Evolutionary conservation across 2,797 vertebrate species (phyloP).

Genomic region (Pelobates cultripes): DNA sequence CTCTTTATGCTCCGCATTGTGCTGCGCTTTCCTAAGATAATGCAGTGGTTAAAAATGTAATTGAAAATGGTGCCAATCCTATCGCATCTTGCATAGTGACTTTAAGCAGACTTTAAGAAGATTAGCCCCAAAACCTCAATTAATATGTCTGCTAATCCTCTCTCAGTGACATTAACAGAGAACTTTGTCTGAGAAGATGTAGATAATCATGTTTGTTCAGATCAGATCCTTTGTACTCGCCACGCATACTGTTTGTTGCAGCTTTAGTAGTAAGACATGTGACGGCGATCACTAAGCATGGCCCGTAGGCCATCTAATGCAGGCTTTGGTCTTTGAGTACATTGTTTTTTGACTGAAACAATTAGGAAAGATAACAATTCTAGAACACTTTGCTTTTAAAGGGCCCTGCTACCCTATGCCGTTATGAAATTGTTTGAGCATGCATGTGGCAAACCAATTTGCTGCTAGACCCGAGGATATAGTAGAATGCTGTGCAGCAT

Average conservation of each 20-base stretch:
- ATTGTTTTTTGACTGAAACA: too few relatives aligned
- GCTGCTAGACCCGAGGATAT: too few relatives aligned
- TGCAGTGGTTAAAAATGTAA: background rate
- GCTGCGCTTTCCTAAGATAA: background rate
- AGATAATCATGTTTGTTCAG: constrained; percentile 38
- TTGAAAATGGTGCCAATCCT: constrained; percentile 10
- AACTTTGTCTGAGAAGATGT: constrained; percentile 11
- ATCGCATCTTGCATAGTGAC: constrained; percentile 17
- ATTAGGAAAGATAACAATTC: too few relatives aligned
- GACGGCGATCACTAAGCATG: too few relatives aligned
- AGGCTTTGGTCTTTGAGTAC: too few relatives aligned
- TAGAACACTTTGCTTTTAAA: too few relatives aligned
- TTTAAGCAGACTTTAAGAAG: constrained; percentile 43
- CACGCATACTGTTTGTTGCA: background rate
- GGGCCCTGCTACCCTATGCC: too few relatives aligned
- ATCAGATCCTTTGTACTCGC: constrained; percentile 25
- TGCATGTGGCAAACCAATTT: too few relatives aligned
- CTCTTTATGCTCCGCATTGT: background rate
- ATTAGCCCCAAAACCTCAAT: constrained; percentile 51
- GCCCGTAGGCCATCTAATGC: too few relatives aligned
- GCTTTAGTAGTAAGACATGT: too few relatives aligned
- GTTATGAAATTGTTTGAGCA: too few relatives aligned
- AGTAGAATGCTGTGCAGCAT: too few relatives aligned
- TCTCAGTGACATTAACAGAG: constrained; percentile 37
- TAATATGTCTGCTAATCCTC: constrained; percentile 43